A percentile compares a stretch with the other conserved stretches of the same genome.
phyloP scores from a whole-genome alignment of 1,140 invertebrate genomes.

The Zaprionus ornatus region DNA sequence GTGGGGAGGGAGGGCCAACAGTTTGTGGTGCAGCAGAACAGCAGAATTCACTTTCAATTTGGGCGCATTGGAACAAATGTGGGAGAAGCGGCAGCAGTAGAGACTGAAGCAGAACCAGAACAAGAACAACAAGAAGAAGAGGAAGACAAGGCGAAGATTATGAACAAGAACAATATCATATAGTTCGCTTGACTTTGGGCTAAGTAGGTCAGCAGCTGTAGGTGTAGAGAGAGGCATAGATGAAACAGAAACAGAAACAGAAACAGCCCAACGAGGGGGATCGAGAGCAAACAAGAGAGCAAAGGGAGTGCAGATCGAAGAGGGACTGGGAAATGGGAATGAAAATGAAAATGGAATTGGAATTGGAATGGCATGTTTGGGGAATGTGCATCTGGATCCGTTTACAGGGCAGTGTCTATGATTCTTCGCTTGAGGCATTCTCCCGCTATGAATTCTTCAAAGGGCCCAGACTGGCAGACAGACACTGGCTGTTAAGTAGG shows the following conservation, averaged over 20 bases:
- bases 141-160: not conserved
- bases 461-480: constrained; percentile 26
- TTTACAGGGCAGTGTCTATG: constrained; percentile 43
- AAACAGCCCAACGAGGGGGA: not conserved
- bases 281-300: not conserved
- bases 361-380: constrained; percentile 17
- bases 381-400: constrained; percentile 22
- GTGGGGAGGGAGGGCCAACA: not conserved
- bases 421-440: constrained; percentile 47
- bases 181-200: constrained; percentile 73
- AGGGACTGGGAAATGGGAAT: constrained; percentile 6
- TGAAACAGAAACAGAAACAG: constrained; percentile 26
- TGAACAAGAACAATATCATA: constrained; percentile 38
- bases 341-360: constrained; percentile 12
- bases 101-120: constrained; percentile 21
- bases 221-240: constrained; percentile 61
- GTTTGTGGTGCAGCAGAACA: constrained; percentile 57
- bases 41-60: constrained; percentile 77
- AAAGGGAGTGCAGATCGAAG: constrained; percentile 2
- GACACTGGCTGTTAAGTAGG: constrained; percentile 41
- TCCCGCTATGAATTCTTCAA: constrained; percentile 23
- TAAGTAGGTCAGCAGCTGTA: constrained; percentile 79
- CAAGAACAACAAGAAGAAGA: not conserved
- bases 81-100: no score
- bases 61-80: constrained; percentile 66